Evolutionary conservation across 1,140 invertebrate species (phyloP), one percentile per base, ranked within the genome.

Genomic region (Campoletis sonorensis): DNA sequence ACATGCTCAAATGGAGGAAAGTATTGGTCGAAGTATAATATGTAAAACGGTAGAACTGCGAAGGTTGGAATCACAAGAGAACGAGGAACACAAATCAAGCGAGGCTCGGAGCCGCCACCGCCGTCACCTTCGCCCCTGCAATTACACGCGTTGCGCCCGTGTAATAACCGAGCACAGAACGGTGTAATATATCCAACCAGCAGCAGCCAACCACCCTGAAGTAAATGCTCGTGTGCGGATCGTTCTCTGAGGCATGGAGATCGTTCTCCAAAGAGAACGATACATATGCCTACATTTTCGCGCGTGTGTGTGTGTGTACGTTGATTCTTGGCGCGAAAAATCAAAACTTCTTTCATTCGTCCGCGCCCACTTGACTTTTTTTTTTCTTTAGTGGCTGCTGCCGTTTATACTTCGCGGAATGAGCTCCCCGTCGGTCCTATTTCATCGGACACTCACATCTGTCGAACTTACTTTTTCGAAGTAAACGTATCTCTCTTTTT

Each of bases 401-500:
- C 76, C 27, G 51, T 77, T 77, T 13, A 30, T 75, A 54, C 72
- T 33, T 33, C 18, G 58, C 76, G 4, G 54, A 61, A 51, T 49
- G n/a, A 13, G 45, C 81, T 68, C 21, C 13, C 27, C 49, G 76
- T 37, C 49, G 76, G 79, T 79, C 84, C 84, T 86, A 88, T 87
- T 87, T 85, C 85, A 88, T 87, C 84, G 83, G 68, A 67, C 30
- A 51, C 54, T 54, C 72, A 23, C 40, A 27, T 26, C 26, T 77
- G 27, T 77, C 54, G 51, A 61, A 18, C 73, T 76, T 16, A 13
- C 23, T 51, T 51, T 51, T n/a, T 21, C 58, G 58, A 61, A 61
- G 1, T 61, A 61, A 61, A n/a, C 58, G 58, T 23, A n/a, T 67
- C 64, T 67, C 64, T 70, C 67, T 70, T n/a, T 67, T 18, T 27